Evolutionary conservation across 2,888 invertebrate genomes (phyloP).

Genomic region (Agrenia bidenticulata): DNA sequence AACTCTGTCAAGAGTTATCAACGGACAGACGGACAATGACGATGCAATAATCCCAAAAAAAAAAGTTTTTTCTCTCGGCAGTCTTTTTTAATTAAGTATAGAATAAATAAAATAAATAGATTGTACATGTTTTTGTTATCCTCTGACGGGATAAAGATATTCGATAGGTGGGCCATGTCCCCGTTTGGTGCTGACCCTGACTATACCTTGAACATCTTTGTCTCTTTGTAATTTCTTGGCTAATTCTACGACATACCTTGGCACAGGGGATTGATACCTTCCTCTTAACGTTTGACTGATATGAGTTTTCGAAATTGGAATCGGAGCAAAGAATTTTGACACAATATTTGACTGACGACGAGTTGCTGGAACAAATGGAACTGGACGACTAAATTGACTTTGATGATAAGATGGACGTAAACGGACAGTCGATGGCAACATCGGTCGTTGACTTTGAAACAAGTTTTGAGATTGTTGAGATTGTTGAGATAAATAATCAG

Average conservation of each 20-base stretch:
- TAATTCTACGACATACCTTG: slow-evolving; percentile 45
- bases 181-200: slow-evolving; percentile 43
- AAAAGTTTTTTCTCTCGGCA: too few relatives aligned
- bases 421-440: too few relatives aligned
- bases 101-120: background rate
- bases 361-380: too few relatives aligned
- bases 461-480: background rate
- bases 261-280: slow-evolving; percentile 29
- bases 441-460: too few relatives aligned
- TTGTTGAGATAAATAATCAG: slow-evolving; percentile 12
- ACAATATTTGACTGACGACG: background rate
- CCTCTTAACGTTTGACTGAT: background rate
- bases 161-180: slow-evolving; percentile 35
- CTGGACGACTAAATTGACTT: too few relatives aligned
- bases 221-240: slow-evolving; percentile 46
- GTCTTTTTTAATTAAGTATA: background rate
- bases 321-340: slow-evolving; percentile 40
- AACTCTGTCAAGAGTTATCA: too few relatives aligned
- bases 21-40: too few relatives aligned
- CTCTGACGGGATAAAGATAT: slow-evolving; percentile 46
- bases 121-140: slow-evolving; percentile 17
- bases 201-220: slow-evolving; percentile 45
- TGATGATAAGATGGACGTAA: too few relatives aligned
- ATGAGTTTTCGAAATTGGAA: slow-evolving; percentile 36
- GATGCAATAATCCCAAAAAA: too few relatives aligned